phyloP scores from a whole-genome alignment of 2,113 vertebrate species.

The Mormyrus lacerda region DNA sequence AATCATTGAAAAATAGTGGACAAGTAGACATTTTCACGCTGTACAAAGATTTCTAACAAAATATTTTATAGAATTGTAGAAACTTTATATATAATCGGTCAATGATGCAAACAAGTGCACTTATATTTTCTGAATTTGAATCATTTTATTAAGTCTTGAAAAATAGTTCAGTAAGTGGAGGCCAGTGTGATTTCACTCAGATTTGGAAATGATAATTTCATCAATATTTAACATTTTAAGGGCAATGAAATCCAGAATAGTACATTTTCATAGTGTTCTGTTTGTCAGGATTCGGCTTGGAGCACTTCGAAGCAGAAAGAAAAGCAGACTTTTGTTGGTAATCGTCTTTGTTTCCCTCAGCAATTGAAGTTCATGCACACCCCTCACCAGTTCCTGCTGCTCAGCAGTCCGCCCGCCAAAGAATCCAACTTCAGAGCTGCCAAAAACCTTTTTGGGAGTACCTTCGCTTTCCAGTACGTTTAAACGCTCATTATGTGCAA shows the following conservation, averaged over 20 bases:
- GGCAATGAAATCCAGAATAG: neutral
- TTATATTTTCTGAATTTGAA: neutral
- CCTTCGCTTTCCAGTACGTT: slow-evolving; percentile 88
- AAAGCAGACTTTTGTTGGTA: neutral
- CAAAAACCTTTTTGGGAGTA: slow-evolving; percentile 84
- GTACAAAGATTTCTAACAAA: neutral
- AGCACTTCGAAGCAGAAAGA: neutral
- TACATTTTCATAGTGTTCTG: neutral
- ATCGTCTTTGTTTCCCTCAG: slow-evolving; percentile 47
- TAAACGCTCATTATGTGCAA: neutral
- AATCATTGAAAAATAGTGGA: neutral
- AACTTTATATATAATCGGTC: neutral
- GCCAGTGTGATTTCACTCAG: neutral
- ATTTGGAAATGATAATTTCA: neutral
- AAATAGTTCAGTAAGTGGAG: neutral
- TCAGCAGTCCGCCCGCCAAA: slow-evolving; percentile 92
- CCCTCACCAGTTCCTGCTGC: slow-evolving; percentile 82
- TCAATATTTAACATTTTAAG: neutral
- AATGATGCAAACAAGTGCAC: neutral
- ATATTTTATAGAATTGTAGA: neutral
- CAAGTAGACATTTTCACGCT: neutral
- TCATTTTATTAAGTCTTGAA: neutral
- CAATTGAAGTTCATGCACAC: slow-evolving; percentile 92
- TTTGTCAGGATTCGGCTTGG: neutral
- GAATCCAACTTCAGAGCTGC: slow-evolving; percentile 87